Base-by-base conservation (phyloP, 2,797 vertebrate genomes). In the Spondyliosoma cantharus region DNA sequence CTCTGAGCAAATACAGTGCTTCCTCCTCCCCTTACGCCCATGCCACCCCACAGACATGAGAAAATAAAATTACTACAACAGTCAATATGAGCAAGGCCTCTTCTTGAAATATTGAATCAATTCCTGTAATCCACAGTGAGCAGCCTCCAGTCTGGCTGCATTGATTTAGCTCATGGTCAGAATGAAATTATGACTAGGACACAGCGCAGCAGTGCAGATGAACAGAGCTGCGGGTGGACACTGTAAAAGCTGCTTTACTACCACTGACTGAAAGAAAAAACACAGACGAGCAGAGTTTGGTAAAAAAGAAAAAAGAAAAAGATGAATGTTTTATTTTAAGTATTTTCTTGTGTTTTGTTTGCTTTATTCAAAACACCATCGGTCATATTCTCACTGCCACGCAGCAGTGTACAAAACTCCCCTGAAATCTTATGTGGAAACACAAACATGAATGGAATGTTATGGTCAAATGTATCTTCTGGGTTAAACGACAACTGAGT, bases 51-150 rank as follows among this genome's bases (percentile, higher is more conserved):
- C 64, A 75, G 78, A 82, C 59, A 73, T 56, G 57, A 83, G 62
- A 69, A 89, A 88, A 91, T 90, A 5, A 82, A 85, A 93, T 93
- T 85, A 93, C 83, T 62, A 61, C 29, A 74, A 61, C 43, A 76
- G 66, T 88, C 82, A 80, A 63, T 88, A 86, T 56, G 60, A 75
- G 71, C 76, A 87, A 80, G 73, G 74, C 78, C 76, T 89, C 75
- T 87, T 90, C 89, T 91, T 89, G 80, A 92, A 93, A 92, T 84
- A 86, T 54, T 90, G 83, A 91, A 90, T 92, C 70, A 81, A 61
- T 93, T 94, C 86, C 90, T 85, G 89, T 89, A 94, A 93, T 76
- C 77, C 61, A 68, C 9, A 20, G 67, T 66, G 72, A 81, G 74
- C 81, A 82, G 83, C 79, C 76, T 92, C 74, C 87, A 84, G 90